A percentile compares a stretch with the other conserved stretches of the same genome.
Evolutionary conservation across 2,797 vertebrate species (phyloP).

Genomic region (Pseudochaenichthys georgianus): DNA sequence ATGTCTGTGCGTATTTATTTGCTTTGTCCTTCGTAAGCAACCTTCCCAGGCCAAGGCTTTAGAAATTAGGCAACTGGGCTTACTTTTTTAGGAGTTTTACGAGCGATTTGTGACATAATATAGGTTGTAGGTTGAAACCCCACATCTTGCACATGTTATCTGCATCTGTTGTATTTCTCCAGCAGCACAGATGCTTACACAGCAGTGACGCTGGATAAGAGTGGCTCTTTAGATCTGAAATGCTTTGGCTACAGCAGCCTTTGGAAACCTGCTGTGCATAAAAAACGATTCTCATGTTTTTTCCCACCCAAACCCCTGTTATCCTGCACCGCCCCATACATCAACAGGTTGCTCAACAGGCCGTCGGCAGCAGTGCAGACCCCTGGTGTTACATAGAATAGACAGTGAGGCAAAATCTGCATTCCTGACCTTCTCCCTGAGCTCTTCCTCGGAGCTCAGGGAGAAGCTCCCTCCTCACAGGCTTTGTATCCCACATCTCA

Average conservation of each 20-base stretch:
- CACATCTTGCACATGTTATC: not conserved
- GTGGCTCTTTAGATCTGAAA: not conserved
- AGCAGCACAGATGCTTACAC: not conserved
- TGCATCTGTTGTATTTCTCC: not conserved
- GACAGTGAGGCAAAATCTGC: constrained; percentile 27
- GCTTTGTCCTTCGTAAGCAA: too few species aligned
- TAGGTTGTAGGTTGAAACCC: rapidly evolving
- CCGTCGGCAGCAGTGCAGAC: constrained; percentile 44
- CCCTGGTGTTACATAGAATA: constrained; percentile 49
- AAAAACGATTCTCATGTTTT: not conserved
- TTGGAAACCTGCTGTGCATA: constrained; percentile 13
- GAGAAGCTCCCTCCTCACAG: constrained; percentile 16
- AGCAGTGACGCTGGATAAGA: not conserved
- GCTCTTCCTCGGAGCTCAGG: constrained; percentile 4
- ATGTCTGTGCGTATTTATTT: too few species aligned
- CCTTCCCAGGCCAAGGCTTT: too few species aligned
- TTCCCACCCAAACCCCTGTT: constrained; percentile 23
- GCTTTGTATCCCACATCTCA: not conserved
- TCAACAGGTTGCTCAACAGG: constrained; percentile 63
- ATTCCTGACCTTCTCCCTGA: constrained; percentile 48
- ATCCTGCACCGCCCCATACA: constrained; percentile 57
- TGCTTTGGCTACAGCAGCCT: constrained; percentile 5
- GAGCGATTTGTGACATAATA: rapidly evolving
- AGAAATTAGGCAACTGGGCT: too few species aligned
- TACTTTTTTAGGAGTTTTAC: too few species aligned